phyloP scores from a whole-genome alignment of 1,140 invertebrate species.

The Zaprionus capensis region DNA sequence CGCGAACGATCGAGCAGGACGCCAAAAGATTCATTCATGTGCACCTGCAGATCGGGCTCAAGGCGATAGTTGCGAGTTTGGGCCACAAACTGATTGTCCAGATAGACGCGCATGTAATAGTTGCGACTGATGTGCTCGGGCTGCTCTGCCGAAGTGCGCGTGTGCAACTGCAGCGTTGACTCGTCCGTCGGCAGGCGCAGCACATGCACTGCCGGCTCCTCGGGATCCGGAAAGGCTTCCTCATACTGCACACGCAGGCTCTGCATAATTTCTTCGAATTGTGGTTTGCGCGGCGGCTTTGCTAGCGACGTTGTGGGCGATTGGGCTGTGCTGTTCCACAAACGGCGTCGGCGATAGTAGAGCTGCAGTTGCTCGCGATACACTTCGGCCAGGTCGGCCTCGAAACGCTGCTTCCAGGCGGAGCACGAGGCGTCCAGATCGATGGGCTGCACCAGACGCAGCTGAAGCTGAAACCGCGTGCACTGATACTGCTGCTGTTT shows the following conservation, averaged over 20 bases:
- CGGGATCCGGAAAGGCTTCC: conserved; percentile 84
- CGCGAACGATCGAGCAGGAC: conserved; percentile 74
- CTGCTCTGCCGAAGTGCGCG: neutral
- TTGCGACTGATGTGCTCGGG: conserved; percentile 60
- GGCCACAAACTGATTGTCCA: conserved; percentile 73
- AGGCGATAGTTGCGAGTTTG: conserved; percentile 73
- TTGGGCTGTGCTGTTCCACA: conserved; percentile 44
- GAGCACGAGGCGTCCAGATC: conserved; percentile 39
- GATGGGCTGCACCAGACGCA: conserved; percentile 67
- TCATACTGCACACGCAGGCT: conserved; percentile 75
- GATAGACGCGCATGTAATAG: conserved; percentile 72
- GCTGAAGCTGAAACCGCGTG: conserved; percentile 80
- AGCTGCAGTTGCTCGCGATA: conserved; percentile 75
- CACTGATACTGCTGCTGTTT: conserved; percentile 74
- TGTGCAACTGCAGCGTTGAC: conserved; percentile 10
- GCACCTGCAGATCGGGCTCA: conserved; percentile 71
- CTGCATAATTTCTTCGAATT: conserved; percentile 69
- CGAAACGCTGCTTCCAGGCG: conserved; percentile 70
- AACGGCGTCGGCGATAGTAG: conserved; percentile 69
- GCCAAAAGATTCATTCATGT: conserved; percentile 69
- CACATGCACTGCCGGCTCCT: conserved; percentile 85
- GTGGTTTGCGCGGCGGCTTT: conserved; percentile 72
- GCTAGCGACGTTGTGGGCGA: neutral
- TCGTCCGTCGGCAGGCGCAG: conserved; percentile 56
- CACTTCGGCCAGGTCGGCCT: conserved; percentile 81